Evolutionary conservation across 1,140 invertebrate species (phyloP), one percentile per base, ranked within the genome.

Genomic region (Laodelphax striatellus): DNA sequence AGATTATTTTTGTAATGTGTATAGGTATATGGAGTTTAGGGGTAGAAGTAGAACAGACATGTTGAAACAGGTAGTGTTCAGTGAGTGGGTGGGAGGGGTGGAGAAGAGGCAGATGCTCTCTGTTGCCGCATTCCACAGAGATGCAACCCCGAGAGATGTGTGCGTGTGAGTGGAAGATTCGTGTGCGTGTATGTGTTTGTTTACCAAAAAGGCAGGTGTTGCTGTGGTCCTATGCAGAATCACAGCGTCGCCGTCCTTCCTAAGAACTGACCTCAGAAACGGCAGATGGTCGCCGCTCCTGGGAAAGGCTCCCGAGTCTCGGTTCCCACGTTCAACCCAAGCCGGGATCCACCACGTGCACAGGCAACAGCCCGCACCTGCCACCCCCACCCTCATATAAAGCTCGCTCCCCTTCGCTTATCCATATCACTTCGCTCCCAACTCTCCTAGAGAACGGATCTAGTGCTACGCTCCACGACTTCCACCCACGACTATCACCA

Each of bases 251-350:
- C 11, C 34, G 34, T 9, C 34, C 34, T 38, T 38, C 34, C 34
- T 11, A 11, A 38, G 34, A 19, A 50, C 46, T 50, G 46, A 50
- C 46, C 46, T 50, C 46, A 50, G 21, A 17, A 50, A 22, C 46
- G 46, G 46, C 46, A 50, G 46, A 50, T 50, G 46, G 46, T 50
- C 46, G 16, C 46, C 21, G 46, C 46, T 50, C 46, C 46, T 60
- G 58, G 58, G 58, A 60, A 60, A 53, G 41, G 34, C 50, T 54
- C 41, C 31, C 28, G 11, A 17, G 8, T 10, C n/a, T n/a, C 19
- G 50, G 19, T 60, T 60, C 58, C 58, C 58, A 60, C 58, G 58
- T 55, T 34, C 22, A 8, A 14, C 43, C 43, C 14, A 14, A 14
- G 9, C 43, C n/a, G 4, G 9, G 11, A 22, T n/a, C 53, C 22